Conservation (phyloP, 2,888 invertebrate genomes). For the Cenopis cana region DNA sequence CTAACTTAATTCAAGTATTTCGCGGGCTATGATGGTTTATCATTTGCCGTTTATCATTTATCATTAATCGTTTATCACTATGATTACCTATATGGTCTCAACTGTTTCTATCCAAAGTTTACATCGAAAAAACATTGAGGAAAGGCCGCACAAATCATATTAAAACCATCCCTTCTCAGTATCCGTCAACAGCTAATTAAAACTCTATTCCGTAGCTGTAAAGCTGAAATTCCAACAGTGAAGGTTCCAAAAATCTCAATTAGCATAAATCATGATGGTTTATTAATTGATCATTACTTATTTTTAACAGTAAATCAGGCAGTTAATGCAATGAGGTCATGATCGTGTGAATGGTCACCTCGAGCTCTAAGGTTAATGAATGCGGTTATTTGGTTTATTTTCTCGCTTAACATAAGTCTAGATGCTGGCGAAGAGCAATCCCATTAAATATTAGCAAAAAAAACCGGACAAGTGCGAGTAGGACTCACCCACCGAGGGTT, state of each 20-base stretch:
- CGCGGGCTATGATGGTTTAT: too few relatives aligned
- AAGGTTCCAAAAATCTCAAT: constrained; percentile 13
- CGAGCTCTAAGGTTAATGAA: constrained; percentile 35
- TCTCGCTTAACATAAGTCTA: too few relatives aligned
- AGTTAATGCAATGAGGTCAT: constrained; percentile 36
- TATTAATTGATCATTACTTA: constrained; percentile 39
- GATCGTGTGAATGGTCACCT: constrained; percentile 37
- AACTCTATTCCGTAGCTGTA: background rate
- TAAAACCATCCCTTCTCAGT: background rate
- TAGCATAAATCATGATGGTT: constrained; percentile 27
- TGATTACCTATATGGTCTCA: background rate
- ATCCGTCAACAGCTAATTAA: background rate
- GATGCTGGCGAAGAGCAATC: too few relatives aligned
- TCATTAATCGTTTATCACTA: too few relatives aligned
- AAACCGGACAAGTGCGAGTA: too few relatives aligned
- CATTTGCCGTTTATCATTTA: too few relatives aligned
- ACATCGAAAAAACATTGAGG: background rate
- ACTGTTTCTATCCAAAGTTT: background rate
- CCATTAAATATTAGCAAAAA: too few relatives aligned
- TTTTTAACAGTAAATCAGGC: constrained; percentile 29
- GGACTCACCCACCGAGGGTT: too few relatives aligned
- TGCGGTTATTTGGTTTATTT: constrained; percentile 16
- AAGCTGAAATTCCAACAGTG: background rate
- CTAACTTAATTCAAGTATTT: background rate
- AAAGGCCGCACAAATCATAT: background rate